Conservation (phyloP, 2,888 invertebrate species). For the Norana najaformis region DNA sequence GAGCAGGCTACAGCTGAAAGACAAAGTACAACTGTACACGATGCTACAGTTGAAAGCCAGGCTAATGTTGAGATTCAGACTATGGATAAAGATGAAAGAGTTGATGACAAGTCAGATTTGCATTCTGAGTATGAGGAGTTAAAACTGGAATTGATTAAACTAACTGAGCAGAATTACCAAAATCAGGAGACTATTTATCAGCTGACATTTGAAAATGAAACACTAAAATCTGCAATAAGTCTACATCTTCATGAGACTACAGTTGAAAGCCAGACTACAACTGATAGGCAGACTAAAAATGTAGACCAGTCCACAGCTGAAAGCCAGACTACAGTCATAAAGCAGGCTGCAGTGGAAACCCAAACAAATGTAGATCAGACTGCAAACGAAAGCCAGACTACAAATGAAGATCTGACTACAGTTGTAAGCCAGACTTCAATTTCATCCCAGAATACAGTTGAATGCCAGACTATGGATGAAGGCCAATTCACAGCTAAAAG, state of each 20-base stretch:
- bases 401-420: background rate
- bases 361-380: no score
- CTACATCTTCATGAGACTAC: background rate
- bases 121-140: background rate
- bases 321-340: background rate
- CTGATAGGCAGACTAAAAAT: background rate
- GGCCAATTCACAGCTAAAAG: background rate
- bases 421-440: background rate
- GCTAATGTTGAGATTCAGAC: background rate
- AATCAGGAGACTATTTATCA: background rate
- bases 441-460: background rate
- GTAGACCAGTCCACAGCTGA: background rate
- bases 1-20: background rate
- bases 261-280: background rate
- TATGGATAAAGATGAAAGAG: background rate
- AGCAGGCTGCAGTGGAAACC: no score
- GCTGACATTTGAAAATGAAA: slow-evolving; percentile 1
- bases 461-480: background rate
- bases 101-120: background rate
- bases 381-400: no score
- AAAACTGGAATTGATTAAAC: background rate
- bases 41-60: background rate
- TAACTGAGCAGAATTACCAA: background rate
- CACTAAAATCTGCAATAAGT: background rate
- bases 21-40: background rate